phyloP scores from a whole-genome alignment of 2,888 invertebrate genomes.

The Dolichomitus sp. region DNA sequence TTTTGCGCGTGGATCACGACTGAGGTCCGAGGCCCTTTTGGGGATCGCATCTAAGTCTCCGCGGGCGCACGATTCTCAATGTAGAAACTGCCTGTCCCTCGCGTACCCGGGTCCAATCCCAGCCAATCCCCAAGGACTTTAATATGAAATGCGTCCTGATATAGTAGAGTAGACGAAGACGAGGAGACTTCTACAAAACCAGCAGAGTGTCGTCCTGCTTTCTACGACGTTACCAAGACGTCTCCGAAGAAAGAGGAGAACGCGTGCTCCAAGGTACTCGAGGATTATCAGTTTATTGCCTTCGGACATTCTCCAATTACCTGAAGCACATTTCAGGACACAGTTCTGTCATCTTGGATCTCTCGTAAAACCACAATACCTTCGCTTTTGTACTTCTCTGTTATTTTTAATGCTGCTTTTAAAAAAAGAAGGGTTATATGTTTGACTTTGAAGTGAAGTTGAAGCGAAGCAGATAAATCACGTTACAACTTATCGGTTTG shows the following conservation, averaged over 20 bases:
- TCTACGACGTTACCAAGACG: slow-evolving; percentile 54
- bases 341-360: slow-evolving; percentile 21
- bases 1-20: slow-evolving; percentile 53
- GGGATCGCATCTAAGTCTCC: slow-evolving; percentile 67
- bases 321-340: slow-evolving; percentile 35
- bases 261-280: slow-evolving; percentile 66
- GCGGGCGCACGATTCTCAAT: slow-evolving; percentile 74
- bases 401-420: not conserved
- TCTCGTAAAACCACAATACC: slow-evolving; percentile 28
- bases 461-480: too few relatives aligned
- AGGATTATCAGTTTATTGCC: slow-evolving; percentile 75
- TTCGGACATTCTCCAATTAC: slow-evolving; percentile 50
- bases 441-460: too few relatives aligned
- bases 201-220: slow-evolving; percentile 38
- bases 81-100: slow-evolving; percentile 76
- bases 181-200: slow-evolving; percentile 20
- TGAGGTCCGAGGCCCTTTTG: slow-evolving; percentile 62
- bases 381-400: slow-evolving; percentile 5
- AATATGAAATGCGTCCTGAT: slow-evolving; percentile 78
- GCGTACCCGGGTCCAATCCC: slow-evolving; percentile 76
- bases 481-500: too few relatives aligned
- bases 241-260: slow-evolving; percentile 38
- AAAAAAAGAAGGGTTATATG: too few relatives aligned
- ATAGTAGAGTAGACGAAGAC: slow-evolving; percentile 21
- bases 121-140: slow-evolving; percentile 79